phyloP scores from a whole-genome alignment of 1,140 invertebrate genomes.

The Rhizoglyphus robini region DNA sequence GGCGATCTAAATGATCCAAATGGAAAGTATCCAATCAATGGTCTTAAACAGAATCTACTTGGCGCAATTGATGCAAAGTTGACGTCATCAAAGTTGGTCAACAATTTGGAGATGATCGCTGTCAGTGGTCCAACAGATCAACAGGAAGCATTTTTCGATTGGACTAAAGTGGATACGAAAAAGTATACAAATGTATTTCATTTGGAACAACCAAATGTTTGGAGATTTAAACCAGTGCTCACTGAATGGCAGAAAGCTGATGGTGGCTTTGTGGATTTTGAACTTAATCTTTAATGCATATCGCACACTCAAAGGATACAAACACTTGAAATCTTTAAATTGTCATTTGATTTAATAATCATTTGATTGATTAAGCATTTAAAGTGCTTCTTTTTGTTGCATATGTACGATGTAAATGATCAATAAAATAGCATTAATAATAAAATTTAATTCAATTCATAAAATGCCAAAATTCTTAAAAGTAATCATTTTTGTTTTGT shows the following conservation, averaged over 20 bases:
- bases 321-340: too few relatives aligned
- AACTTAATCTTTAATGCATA: not conserved
- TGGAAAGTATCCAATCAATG: conserved; percentile 19
- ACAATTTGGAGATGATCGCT: not conserved
- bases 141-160: too few relatives aligned
- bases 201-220: not conserved
- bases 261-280: not conserved
- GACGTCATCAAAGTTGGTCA: not conserved
- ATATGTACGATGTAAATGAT: too few relatives aligned
- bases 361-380: too few relatives aligned
- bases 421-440: too few relatives aligned
- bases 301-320: too few relatives aligned
- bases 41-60: not conserved
- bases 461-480: too few relatives aligned
- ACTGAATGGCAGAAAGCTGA: not conserved
- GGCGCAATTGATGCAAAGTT: conserved; percentile 18
- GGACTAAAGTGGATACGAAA: too few relatives aligned
- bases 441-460: too few relatives aligned
- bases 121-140: conserved; percentile 7
- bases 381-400: too few relatives aligned
- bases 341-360: too few relatives aligned
- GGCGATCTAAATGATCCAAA: conserved; percentile 23
- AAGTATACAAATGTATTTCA: not conserved
- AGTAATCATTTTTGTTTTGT: too few relatives aligned
- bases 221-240: not conserved